Evolutionary conservation across 2,888 invertebrate species (phyloP), one percentile per base, ranked within the genome.

Genomic region (Hirtodrosophila cameraria): DNA sequence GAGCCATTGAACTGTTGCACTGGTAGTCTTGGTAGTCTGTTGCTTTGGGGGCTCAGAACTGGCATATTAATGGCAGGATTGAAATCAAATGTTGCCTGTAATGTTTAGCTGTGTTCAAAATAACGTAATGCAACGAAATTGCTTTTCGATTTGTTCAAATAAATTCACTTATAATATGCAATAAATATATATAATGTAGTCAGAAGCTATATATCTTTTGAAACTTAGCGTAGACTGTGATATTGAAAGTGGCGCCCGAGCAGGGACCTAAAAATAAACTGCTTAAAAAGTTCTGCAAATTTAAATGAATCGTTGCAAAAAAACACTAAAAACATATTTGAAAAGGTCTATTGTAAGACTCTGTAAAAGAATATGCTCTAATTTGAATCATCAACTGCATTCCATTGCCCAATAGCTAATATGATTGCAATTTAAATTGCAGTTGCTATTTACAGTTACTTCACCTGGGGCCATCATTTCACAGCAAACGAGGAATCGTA

Each of bases 51-150:
- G 69, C 48, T 60, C 67, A 59, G 12, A 41, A 41, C 31, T 59
- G 62, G 75, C 78, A 74, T 81, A 81, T 84, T 78, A 85, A 79
- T 80, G 83, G 72, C 68, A 79, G 83, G 72, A 85, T 79, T 64
- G 75, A 68, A 75, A 68, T 80, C 80, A 69, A 79, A 61, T 42
- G 41, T 42, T 59, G 38, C 33, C 41, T 16, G 58, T 52, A 61
- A 71, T 63, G 39, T 50, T 36, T 54, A 20, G 12, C 54, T 39
- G 39, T 30, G 48, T 33, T 38, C 54, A 62, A 71, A 71, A 57
- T 41, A 54, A 74, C 55, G 36, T 69, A 74, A 74, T 68, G 57
- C 30, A 49, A 16, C 48, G 1, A 69, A 74, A 70, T 74, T 68
- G 55, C 68, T 55, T 48, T 30, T 16, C 55, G 46, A 70, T 61